These are phyloP conservation scores for Clarias magur DNA, from an alignment of 2,113 vertebrate species.

Conservation along the genomic window DNA sequence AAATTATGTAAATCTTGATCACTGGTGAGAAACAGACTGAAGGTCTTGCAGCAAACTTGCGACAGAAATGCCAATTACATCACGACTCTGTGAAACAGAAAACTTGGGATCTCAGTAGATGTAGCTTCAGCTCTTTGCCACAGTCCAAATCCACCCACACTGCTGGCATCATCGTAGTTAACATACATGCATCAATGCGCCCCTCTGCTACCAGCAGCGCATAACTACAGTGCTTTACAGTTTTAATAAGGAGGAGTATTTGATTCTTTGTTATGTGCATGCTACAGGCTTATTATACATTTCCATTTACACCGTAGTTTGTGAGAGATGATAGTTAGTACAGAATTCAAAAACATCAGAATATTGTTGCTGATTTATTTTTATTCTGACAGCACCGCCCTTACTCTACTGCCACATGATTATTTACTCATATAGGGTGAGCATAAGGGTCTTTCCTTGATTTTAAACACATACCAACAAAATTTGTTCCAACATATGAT, in stretches of 20 bases:
- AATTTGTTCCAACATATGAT: neutral
- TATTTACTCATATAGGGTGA: neutral
- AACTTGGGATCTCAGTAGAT: conserved; percentile 9
- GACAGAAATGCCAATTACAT: conserved; percentile 30
- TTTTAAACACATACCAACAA: too few species aligned
- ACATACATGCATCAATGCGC: conserved; percentile 5
- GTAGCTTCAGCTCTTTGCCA: conserved; percentile 19
- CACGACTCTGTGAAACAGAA: conserved; percentile 28
- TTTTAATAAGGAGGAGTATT: neutral
- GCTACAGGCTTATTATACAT: neutral
- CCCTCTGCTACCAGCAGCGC: neutral
- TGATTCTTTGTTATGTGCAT: neutral
- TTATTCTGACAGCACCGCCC: neutral
- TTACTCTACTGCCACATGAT: neutral
- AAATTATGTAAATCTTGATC: conserved; percentile 5
- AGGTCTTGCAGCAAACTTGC: neutral
- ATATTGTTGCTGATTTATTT: neutral
- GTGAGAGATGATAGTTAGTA: neutral
- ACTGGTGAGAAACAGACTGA: conserved; percentile 24
- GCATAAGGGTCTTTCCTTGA: neutral
- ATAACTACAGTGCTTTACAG: neutral
- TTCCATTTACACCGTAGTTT: neutral
- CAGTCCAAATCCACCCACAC: conserved; percentile 31
- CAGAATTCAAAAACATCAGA: neutral
- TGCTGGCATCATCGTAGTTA: conserved; percentile 30